These are phyloP conservation scores for Aspidoscelis tigris DNA, from an alignment of 2,113 vertebrate species.

Conservation along the genomic window DNA sequence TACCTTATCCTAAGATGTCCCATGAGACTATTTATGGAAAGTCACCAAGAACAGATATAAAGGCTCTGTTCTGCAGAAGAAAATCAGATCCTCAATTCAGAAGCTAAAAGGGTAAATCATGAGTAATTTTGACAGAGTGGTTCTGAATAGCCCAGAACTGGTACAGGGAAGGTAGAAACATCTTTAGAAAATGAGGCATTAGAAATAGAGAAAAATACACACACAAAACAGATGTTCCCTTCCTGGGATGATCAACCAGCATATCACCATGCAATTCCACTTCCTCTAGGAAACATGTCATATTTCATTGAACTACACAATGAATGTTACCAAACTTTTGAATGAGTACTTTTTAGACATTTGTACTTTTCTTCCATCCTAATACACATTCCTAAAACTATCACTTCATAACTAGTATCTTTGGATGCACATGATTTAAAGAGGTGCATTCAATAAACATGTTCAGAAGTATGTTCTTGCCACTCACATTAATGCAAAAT, in stretches of 20 bases:
- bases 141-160: neutral
- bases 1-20: neutral
- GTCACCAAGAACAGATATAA: neutral
- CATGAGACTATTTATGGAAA: neutral
- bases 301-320: neutral
- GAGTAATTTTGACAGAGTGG: too few relatives aligned
- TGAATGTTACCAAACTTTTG: too few relatives aligned
- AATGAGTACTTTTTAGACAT: neutral
- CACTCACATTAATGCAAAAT: neutral
- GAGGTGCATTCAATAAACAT: neutral
- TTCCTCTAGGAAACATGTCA: neutral
- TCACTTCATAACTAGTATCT: neutral
- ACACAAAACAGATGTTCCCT: neutral
- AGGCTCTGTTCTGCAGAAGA: rapidly evolving
- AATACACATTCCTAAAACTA: neutral
- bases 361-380: neutral
- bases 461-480: neutral
- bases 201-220: too few relatives aligned
- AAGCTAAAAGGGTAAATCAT: neutral
- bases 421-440: neutral
- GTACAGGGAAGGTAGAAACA: neutral
- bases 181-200: neutral
- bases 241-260: neutral
- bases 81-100: neutral
- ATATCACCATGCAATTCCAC: neutral